Percentiles rank a stretch among this genome's conserved stretches.
These are phyloP conservation scores for Cinclus mexicanus DNA, from an alignment of 2,113 vertebrate genomes.

Conservation along the genomic window DNA sequence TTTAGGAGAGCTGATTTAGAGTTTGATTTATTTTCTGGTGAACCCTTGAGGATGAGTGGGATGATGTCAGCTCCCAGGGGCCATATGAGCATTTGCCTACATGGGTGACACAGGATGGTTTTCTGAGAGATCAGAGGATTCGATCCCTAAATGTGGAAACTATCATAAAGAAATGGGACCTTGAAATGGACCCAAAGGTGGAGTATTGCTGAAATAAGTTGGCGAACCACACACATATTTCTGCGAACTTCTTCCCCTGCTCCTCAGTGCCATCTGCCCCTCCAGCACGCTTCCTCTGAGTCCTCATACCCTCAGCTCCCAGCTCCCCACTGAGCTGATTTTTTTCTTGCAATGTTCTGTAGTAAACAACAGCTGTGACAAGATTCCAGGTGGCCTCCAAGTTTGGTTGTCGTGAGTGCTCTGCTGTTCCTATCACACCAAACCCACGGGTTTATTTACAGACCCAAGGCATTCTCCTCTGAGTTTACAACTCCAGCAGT, in stretches of 20 bases:
- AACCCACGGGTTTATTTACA: constrained; percentile 21
- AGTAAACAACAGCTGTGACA: constrained; percentile 48
- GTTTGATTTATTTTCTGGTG: not conserved
- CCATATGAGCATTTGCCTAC: accelerated
- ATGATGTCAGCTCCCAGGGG: not conserved
- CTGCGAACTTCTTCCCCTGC: not conserved
- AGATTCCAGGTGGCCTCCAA: constrained; percentile 21
- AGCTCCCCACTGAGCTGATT: not conserved
- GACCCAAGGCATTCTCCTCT: not conserved
- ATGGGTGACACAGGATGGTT: not conserved
- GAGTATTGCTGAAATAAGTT: not conserved
- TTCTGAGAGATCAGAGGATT: not conserved
- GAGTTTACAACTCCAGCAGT: not conserved
- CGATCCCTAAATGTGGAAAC: not conserved
- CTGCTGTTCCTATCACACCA: constrained; percentile 1
- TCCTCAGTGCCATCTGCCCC: not conserved
- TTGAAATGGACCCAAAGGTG: not conserved
- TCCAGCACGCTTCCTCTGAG: accelerated
- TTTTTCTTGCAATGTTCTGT: not conserved
- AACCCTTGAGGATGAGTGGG: not conserved
- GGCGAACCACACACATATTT: not conserved
- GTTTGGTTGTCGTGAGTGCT: not conserved
- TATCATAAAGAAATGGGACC: not conserved
- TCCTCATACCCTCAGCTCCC: not conserved
- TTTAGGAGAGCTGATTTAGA: not conserved